Evolutionary conservation across 2,888 invertebrate species (phyloP).

Genomic region (Galerucella calmariensis): DNA sequence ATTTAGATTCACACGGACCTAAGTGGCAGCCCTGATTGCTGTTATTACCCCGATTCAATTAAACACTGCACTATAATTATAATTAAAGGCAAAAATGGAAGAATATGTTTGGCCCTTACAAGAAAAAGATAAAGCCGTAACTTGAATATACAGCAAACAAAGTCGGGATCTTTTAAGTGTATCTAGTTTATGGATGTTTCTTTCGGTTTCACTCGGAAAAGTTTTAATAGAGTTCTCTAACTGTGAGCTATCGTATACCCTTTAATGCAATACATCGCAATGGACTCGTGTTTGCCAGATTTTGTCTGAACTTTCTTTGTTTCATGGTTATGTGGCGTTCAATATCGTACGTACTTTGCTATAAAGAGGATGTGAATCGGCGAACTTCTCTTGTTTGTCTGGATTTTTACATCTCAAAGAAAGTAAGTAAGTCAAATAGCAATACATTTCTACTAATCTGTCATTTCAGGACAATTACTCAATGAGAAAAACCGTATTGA

Average conservation of each 20-base stretch:
- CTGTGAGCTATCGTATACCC: slow-evolving; percentile 30
- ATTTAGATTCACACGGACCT: too few relatives aligned
- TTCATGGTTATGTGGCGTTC: slow-evolving; percentile 20
- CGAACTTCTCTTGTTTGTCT: slow-evolving; percentile 1
- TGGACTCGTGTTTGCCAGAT: slow-evolving; percentile 29
- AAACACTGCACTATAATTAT: background rate
- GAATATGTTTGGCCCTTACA: background rate
- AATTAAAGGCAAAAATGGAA: background rate
- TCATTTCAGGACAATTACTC: background rate
- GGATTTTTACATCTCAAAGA: slow-evolving; percentile 2
- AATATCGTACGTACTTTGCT: background rate
- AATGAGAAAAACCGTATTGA: too few relatives aligned
- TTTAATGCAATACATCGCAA: slow-evolving; percentile 30
- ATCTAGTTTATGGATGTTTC: slow-evolving; percentile 36
- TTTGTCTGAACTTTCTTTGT: slow-evolving; percentile 31
- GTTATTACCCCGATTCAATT: background rate
- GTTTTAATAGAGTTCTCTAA: slow-evolving; percentile 39
- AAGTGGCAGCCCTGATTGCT: too few relatives aligned
- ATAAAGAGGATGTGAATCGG: slow-evolving; percentile 9
- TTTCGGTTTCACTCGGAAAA: slow-evolving; percentile 36
- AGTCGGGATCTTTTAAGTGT: slow-evolving; percentile 38
- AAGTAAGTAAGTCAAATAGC: background rate
- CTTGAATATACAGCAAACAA: slow-evolving; percentile 33
- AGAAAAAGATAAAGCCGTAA: slow-evolving; percentile 31
- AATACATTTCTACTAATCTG: background rate